These are phyloP conservation scores for Falco columbarius DNA, from an alignment of 2,797 vertebrate species.

Conservation along the genomic window DNA sequence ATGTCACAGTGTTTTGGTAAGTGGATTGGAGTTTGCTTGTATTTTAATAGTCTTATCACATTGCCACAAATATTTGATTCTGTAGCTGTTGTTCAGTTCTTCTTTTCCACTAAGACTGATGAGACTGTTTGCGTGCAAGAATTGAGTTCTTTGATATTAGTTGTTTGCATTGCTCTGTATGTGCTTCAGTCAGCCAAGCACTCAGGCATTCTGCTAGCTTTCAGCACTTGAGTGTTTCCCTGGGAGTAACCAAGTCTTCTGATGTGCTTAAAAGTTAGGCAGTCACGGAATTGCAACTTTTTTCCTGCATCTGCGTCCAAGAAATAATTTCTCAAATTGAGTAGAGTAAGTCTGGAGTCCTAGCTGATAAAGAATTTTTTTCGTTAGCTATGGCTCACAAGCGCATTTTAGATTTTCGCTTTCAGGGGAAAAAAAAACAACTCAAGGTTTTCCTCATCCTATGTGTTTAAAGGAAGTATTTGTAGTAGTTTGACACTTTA, in stretches of 20 bases:
- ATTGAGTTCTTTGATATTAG: neutral
- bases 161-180: neutral
- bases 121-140: neutral
- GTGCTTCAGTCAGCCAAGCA: neutral
- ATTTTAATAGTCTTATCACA: neutral
- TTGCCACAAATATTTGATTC: neutral
- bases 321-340: neutral
- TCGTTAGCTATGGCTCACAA: neutral
- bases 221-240: neutral
- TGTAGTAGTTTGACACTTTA: neutral
- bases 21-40: constrained; percentile 1
- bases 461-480: neutral
- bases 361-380: neutral
- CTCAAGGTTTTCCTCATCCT: neutral
- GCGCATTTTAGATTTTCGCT: neutral
- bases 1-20: neutral
- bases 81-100: constrained; percentile 1
- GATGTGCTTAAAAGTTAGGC: neutral
- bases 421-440: neutral
- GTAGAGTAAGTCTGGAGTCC: neutral
- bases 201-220: constrained; percentile 3
- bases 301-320: neutral
- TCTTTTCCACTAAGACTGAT: neutral
- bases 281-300: neutral
- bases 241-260: neutral